These are phyloP conservation scores for Channallabes apus DNA, from an alignment of 2,797 vertebrate species.

Conservation along the genomic window DNA sequence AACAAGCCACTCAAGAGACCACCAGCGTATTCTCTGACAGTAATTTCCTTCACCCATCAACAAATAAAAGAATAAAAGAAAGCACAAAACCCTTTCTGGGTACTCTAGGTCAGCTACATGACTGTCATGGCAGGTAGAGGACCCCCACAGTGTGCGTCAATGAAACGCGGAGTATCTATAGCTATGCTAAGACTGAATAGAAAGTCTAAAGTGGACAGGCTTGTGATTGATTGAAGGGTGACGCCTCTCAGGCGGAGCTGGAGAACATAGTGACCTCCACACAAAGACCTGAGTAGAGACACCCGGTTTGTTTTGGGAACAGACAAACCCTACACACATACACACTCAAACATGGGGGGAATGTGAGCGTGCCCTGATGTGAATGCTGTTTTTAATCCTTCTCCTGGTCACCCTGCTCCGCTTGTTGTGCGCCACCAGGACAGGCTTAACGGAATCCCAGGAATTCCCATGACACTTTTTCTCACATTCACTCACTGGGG, in stretches of 20 bases:
- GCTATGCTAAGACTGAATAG: slow-evolving; percentile 42
- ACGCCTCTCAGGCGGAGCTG: slow-evolving; percentile 43
- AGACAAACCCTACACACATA: slow-evolving; percentile 41
- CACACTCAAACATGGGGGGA: slow-evolving; percentile 37
- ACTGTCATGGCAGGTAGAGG: slow-evolving; percentile 47
- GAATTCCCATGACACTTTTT: slow-evolving; percentile 56
- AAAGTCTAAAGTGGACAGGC: slow-evolving; percentile 40
- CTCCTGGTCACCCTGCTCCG: slow-evolving; percentile 52
- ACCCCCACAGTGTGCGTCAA: slow-evolving; percentile 40
- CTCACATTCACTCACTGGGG: slow-evolving; percentile 43
- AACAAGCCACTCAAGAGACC: slow-evolving; percentile 23
- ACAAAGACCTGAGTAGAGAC: slow-evolving; percentile 53
- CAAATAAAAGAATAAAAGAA: neutral
- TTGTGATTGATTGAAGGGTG: slow-evolving; percentile 51
- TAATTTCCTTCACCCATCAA: slow-evolving; percentile 23
- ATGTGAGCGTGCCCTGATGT: slow-evolving; percentile 52
- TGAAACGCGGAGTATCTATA: slow-evolving; percentile 38
- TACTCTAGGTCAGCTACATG: slow-evolving; percentile 47
- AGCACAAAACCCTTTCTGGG: slow-evolving; percentile 33
- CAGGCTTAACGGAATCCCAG: slow-evolving; percentile 53
- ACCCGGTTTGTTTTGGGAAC: slow-evolving; percentile 51
- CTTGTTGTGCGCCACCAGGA: slow-evolving; percentile 53
- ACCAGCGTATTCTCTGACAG: slow-evolving; percentile 35
- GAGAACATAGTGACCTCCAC: slow-evolving; percentile 49
- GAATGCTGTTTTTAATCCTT: slow-evolving; percentile 56